Conservation (phyloP, 2,113 vertebrate species). For the Podarcis cretensis region DNA sequence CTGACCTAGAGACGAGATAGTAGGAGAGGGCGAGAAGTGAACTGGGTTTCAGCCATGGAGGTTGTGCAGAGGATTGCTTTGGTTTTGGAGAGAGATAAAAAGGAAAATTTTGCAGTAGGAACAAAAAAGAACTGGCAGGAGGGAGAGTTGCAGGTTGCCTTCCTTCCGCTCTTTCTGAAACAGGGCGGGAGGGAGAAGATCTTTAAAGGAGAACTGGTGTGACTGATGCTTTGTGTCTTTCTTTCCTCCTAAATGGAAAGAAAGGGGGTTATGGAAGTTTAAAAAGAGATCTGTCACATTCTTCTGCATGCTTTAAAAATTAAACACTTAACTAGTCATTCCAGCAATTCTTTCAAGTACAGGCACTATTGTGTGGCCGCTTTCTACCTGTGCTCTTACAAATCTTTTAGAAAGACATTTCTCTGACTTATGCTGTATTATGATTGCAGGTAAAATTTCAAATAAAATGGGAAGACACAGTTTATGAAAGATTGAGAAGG, state of each 20-base stretch:
- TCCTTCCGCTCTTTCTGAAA: background rate
- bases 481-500: conserved; percentile 65
- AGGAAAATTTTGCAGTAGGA: background rate
- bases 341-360: conserved; percentile 35
- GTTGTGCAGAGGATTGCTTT: background rate
- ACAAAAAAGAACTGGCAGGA: background rate
- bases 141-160: background rate
- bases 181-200: background rate
- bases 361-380: conserved; percentile 34
- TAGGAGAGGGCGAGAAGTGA: background rate
- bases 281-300: conserved; percentile 21
- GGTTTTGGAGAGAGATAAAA: background rate
- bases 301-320: conserved; percentile 23
- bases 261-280: background rate
- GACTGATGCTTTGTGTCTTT: background rate
- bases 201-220: background rate
- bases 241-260: background rate
- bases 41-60: too few relatives aligned
- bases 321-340: conserved; percentile 42
- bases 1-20: background rate
- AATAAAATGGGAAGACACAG: conserved; percentile 56
- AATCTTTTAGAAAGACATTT: conserved; percentile 59
- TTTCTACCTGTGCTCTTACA: conserved; percentile 50
- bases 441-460: conserved; percentile 59
- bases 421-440: conserved; percentile 52